Evolutionary conservation across 2,888 invertebrate species (phyloP).

Genomic region (Drosophila nr. fundita): DNA sequence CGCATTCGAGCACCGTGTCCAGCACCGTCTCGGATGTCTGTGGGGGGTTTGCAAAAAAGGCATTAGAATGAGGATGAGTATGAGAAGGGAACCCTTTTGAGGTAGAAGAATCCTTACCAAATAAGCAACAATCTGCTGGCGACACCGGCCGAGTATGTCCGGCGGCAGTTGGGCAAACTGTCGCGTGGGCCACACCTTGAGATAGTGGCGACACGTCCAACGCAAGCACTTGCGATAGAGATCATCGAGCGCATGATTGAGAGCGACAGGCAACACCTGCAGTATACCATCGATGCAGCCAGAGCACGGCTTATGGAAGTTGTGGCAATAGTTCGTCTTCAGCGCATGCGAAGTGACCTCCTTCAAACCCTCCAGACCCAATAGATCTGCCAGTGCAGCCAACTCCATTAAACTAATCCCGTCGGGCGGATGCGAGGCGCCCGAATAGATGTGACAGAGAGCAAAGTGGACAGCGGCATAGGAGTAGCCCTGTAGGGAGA

Average conservation of each 20-base stretch:
- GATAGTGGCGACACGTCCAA: slow-evolving; percentile 95
- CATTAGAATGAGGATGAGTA: background rate
- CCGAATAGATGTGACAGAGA: slow-evolving; percentile 97
- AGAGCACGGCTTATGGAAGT: slow-evolving; percentile 97
- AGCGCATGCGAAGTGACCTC: slow-evolving; percentile 95
- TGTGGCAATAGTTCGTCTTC: slow-evolving; percentile 95
- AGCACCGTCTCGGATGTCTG: slow-evolving; percentile 92
- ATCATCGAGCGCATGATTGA: slow-evolving; percentile 94
- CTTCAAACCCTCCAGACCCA: slow-evolving; percentile 95
- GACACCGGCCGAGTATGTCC: slow-evolving; percentile 93
- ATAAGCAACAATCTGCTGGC: slow-evolving; percentile 92
- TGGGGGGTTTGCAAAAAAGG: slow-evolving; percentile 51
- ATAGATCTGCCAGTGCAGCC: slow-evolving; percentile 94
- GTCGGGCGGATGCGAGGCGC: slow-evolving; percentile 94
- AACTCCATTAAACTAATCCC: slow-evolving; percentile 94
- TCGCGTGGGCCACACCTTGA: slow-evolving; percentile 95
- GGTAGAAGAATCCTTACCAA: slow-evolving; percentile 86
- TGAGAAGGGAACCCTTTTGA: too few species aligned
- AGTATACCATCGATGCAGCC: slow-evolving; percentile 94
- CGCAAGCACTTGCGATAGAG: slow-evolving; percentile 93
- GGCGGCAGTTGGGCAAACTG: slow-evolving; percentile 94
- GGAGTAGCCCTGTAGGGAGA: slow-evolving; percentile 92
- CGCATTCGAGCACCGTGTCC: slow-evolving; percentile 93
- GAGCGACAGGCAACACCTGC: slow-evolving; percentile 94
- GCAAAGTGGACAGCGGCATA: slow-evolving; percentile 95